These are phyloP conservation scores for Thamnophis sirtalis DNA, from an alignment of 2,113 vertebrate species.

Conservation along the genomic window DNA sequence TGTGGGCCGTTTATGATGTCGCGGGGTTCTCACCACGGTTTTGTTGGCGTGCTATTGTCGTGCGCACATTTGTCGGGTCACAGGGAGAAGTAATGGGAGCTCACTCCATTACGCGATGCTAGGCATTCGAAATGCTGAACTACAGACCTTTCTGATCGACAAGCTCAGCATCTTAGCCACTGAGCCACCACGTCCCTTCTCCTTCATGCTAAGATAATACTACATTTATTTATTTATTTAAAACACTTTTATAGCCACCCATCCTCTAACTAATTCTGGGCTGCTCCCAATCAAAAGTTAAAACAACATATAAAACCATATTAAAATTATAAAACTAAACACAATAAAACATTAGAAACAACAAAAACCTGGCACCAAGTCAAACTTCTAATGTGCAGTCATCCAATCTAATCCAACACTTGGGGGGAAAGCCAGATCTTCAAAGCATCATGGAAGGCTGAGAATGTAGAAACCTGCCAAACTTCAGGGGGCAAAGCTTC, in stretches of 20 bases:
- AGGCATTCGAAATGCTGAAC: no score
- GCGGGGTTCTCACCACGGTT: no score
- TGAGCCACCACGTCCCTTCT: not conserved
- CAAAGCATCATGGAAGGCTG: not conserved
- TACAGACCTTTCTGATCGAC: no score
- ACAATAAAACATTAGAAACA: not conserved
- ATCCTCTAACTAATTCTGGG: not conserved
- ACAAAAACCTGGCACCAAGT: not conserved
- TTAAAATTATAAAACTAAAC: not conserved
- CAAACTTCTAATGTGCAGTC: not conserved
- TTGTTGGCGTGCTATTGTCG: no score
- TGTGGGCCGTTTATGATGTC: no score
- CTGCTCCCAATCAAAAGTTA: not conserved
- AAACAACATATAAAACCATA: not conserved
- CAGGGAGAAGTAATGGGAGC: no score
- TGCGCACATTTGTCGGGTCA: no score
- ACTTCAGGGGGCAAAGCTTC: not conserved
- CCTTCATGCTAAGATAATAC: not conserved
- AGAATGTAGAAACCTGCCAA: not conserved
- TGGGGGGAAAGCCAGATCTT: not conserved
- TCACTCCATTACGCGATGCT: no score
- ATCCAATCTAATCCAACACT: not conserved
- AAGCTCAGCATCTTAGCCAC: no score
- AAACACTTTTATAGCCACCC: not conserved
- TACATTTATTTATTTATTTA: no score